These are phyloP conservation scores for Suillia variegata DNA, from an alignment of 2,888 invertebrate genomes.

Conservation along the genomic window DNA sequence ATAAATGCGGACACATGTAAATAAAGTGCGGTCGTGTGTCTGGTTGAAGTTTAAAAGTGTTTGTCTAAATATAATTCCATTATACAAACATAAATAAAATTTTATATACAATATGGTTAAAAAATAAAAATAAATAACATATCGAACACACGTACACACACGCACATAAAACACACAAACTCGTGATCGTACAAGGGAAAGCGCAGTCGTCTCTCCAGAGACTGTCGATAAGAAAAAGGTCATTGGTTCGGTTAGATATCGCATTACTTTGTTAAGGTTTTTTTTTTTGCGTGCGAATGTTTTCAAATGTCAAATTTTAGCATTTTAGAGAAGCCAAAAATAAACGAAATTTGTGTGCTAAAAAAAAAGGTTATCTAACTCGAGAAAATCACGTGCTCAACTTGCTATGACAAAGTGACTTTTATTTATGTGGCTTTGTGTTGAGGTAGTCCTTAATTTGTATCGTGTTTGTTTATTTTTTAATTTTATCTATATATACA, in stretches of 20 bases:
- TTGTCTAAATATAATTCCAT: neutral
- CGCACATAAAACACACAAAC: neutral
- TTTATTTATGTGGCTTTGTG: neutral
- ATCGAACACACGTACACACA: neutral
- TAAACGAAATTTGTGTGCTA: neutral
- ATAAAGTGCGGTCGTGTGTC: neutral
- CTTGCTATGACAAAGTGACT: conserved; percentile 12
- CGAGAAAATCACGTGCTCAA: conserved; percentile 10
- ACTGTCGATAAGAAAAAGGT: no score
- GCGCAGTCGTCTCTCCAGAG: no score
- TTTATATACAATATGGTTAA: no score
- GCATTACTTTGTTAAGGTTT: no score
- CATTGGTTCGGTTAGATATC: no score
- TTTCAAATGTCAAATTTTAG: neutral
- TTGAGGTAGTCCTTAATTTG: neutral
- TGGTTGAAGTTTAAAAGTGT: neutral
- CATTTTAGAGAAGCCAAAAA: neutral
- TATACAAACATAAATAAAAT: neutral
- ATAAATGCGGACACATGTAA: neutral
- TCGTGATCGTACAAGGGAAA: neutral
- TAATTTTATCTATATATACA: no score
- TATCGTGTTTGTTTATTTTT: neutral
- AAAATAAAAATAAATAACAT: no score
- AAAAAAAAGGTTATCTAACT: no score
- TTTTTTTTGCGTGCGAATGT: no score